Evolutionary conservation across 92 coral and sea anemone genomes (phyloP).

Genomic region (Isaurus tuberculatus): DNA sequence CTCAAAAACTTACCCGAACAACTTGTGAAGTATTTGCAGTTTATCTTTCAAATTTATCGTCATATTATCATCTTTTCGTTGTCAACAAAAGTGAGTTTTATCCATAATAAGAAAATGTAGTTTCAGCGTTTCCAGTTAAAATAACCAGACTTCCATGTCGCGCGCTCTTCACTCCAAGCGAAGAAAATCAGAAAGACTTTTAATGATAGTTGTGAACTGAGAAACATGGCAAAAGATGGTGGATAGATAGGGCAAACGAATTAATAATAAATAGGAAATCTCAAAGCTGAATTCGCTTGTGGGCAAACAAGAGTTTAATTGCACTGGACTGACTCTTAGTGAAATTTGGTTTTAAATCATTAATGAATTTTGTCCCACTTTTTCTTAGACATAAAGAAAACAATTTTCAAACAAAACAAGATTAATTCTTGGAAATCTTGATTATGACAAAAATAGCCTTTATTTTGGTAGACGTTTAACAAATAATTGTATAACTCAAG

Average conservation of each 20-base stretch:
- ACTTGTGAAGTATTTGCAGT: conserved; percentile 79
- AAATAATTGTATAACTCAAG: too few species aligned
- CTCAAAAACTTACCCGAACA: conserved; percentile 75
- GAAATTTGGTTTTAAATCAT: conserved; percentile 17
- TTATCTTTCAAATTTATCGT: conserved; percentile 74
- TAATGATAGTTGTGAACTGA: not conserved
- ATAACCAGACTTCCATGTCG: not conserved
- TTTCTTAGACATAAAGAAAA: not conserved
- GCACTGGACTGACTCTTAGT: not conserved
- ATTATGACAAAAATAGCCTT: too few species aligned
- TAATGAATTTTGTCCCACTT: conserved; percentile 18
- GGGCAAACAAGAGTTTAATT: conserved; percentile 29
- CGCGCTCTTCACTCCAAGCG: not conserved
- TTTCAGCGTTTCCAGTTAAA: not conserved
- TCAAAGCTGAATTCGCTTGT: conserved; percentile 22
- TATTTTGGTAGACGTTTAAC: too few species aligned
- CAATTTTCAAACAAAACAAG: too few species aligned
- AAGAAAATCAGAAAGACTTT: not conserved
- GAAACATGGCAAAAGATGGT: conserved; percentile 19
- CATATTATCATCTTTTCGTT: conserved; percentile 48
- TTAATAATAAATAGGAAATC: conserved; percentile 19
- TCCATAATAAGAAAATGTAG: not conserved
- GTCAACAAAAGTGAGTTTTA: not conserved
- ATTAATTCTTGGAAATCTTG: too few species aligned
- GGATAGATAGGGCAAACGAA: conserved; percentile 29